Base-by-base conservation (phyloP, 1,140 invertebrate species). In the Euwallacea fornicatus region DNA sequence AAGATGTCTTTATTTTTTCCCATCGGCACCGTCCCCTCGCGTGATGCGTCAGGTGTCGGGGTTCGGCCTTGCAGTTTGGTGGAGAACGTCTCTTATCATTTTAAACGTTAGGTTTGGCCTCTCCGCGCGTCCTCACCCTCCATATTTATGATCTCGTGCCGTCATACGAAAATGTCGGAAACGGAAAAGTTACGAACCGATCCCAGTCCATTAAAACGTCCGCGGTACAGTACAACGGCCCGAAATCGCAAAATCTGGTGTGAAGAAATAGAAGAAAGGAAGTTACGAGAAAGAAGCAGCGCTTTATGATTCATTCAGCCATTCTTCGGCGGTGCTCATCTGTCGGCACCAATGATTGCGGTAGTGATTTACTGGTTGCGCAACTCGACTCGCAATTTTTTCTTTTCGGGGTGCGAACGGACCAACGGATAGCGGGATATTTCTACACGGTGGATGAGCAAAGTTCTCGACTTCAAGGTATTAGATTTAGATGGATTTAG, bases 301-400 rank as follows among this genome's bases (percentile, higher is more conserved):
- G 21, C 42, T 46, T 55, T 66, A 66, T 66, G 64, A 66, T 66
- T 66, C 64, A 66, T 66, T 66, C 64, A 44, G 50, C 50, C 44
- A 55, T 66, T 66, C 64, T 66, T 56, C 53, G 64, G 50, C 54
- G 64, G 56, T 66, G 53, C 64, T 66, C 64, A 66, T 66, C 64
- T 66, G 64, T 66, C 64, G 53, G 64, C 64, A 56, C 53, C 54
- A 42, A 58, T 61, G 42, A 58, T 58, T 55, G 64, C 54, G 42
- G 64, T 66, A 63, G 64, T 66, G 64, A 66, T 66, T 66, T 66
- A 66, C 64, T 55, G 53, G 21, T 66, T 66, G 64, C 64, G 53
- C 64, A 66, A 66, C 41, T 53, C 54, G 50, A 6, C 7, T 63
- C 13, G 10, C 21, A 11, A 7, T 56, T 58, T 66, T 66, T 55